phyloP scores from a whole-genome alignment of 2,113 vertebrate species.

The Menura novaehollandiae region DNA sequence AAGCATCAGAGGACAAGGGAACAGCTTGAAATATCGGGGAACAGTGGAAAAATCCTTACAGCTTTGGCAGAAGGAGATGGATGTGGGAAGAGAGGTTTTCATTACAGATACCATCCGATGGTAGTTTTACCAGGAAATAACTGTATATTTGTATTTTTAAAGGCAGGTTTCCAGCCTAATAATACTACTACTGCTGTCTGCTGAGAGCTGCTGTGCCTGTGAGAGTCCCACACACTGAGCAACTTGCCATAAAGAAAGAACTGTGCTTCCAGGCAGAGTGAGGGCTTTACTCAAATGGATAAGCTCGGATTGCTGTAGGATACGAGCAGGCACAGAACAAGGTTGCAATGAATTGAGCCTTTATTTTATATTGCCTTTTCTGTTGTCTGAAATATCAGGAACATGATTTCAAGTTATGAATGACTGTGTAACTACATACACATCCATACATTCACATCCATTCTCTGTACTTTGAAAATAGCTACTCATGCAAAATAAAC shows the following conservation, averaged over 20 bases:
- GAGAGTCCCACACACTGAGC: background rate
- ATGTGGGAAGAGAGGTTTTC: background rate
- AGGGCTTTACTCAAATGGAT: background rate
- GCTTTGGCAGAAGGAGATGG: background rate
- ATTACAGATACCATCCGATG: background rate
- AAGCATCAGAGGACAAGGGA: background rate
- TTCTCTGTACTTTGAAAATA: background rate
- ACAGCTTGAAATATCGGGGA: background rate
- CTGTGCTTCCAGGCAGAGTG: background rate
- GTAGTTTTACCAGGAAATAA: background rate
- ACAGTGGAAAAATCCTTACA: background rate
- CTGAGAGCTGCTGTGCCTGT: background rate
- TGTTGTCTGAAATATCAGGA: background rate
- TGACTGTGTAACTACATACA: background rate
- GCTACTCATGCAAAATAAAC: background rate
- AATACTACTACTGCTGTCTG: background rate
- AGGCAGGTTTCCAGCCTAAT: background rate
- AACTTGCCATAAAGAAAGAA: background rate
- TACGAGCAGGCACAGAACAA: accelerated
- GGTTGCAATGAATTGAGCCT: background rate
- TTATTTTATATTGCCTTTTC: background rate
- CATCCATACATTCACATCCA: background rate
- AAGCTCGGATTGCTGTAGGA: accelerated
- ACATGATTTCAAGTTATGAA: background rate
- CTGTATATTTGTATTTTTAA: background rate